These are phyloP conservation scores for Carcharodon carcharias DNA, from an alignment of 2,797 vertebrate genomes.

Conservation along the genomic window DNA sequence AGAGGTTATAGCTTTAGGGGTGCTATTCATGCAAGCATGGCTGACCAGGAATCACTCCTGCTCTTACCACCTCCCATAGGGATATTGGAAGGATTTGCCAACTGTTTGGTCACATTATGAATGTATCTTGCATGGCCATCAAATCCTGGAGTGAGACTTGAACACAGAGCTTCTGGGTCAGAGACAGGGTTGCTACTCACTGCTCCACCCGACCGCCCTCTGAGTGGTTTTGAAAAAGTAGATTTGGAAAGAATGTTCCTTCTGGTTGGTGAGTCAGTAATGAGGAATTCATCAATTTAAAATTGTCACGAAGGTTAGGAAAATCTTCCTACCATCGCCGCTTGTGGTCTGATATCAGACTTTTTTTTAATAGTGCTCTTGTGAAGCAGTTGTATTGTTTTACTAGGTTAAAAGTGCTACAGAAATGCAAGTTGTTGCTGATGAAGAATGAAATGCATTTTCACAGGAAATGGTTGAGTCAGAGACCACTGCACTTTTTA, in stretches of 20 bases:
- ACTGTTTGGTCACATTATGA: no score
- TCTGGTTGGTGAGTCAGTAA: background rate
- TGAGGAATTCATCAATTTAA: background rate
- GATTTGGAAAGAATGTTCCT: background rate
- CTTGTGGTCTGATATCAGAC: background rate
- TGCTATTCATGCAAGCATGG: no score
- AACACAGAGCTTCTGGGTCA: no score
- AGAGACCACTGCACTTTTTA: background rate
- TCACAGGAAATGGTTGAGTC: background rate
- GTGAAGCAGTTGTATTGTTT: background rate
- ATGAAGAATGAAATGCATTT: background rate
- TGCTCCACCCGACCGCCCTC: no score
- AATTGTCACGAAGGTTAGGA: background rate
- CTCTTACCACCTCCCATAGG: no score
- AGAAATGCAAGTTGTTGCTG: background rate
- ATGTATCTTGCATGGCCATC: no score
- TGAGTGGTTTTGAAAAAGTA: background rate
- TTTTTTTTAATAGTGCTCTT: background rate
- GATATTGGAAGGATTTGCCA: no score
- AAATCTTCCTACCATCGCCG: background rate
- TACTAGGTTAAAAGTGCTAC: background rate
- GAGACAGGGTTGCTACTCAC: no score
- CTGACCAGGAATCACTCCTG: no score
- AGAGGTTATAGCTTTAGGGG: no score
- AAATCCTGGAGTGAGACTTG: no score